Evolutionary conservation across 2,888 invertebrate species (phyloP).

Genomic region (Silvanus unidentatus): DNA sequence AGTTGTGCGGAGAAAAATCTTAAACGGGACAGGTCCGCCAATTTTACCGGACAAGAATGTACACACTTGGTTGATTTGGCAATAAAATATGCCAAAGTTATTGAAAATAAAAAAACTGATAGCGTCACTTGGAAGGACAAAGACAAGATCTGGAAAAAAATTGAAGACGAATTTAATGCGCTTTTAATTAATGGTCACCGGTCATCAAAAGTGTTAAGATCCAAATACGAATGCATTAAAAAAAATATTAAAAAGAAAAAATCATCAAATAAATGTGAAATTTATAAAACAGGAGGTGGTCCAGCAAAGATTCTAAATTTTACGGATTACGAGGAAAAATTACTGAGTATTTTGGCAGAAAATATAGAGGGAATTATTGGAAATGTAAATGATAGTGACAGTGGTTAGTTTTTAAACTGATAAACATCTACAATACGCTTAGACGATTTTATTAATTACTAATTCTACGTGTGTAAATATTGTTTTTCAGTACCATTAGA

Average conservation of each 20-base stretch:
- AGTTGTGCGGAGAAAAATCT: no score
- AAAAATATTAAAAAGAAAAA: not conserved
- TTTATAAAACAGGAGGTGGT: constrained; percentile 1
- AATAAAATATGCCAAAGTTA: not conserved
- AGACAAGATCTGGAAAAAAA: not conserved
- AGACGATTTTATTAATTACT: not conserved
- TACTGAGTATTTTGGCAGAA: not conserved
- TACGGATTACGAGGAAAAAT: not conserved
- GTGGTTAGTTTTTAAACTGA: not conserved
- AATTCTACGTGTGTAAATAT: no score
- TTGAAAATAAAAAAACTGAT: constrained; percentile 7
- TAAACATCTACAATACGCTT: not conserved
- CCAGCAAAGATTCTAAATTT: not conserved
- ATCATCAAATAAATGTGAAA: not conserved
- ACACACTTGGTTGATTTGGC: not conserved
- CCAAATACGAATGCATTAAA: not conserved
- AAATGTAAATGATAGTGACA: not conserved
- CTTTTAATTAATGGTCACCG: not conserved
- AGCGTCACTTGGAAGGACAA: constrained; percentile 7
- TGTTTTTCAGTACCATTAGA: no score
- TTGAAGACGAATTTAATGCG: not conserved
- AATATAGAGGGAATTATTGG: not conserved
- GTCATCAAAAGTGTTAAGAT: not conserved
- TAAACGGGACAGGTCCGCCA: no score
- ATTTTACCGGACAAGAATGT: no score